Percentiles rank a stretch among this genome's conserved stretches.
Evolutionary conservation across 2,113 vertebrate species (phyloP).

Genomic region (Perccottus glenii): DNA sequence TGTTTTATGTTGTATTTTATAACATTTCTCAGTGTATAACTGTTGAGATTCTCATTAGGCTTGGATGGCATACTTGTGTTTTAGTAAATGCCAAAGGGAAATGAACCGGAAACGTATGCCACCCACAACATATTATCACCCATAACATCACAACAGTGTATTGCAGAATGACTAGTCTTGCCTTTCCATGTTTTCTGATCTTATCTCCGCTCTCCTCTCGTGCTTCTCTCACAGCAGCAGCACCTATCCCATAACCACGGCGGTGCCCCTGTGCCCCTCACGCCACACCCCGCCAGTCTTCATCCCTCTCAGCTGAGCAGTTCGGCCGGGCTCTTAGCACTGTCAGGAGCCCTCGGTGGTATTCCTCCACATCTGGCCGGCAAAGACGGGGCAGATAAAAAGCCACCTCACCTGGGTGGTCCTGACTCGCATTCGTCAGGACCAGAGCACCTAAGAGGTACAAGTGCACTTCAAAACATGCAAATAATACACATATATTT

Average conservation of each 20-base stretch:
- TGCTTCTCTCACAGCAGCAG: constrained; percentile 81
- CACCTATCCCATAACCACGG: constrained; percentile 93
- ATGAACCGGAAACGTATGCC: too few relatives aligned
- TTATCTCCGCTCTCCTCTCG: constrained; percentile 10
- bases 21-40: neutral
- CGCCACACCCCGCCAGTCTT: constrained; percentile 92
- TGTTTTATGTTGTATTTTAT: neutral
- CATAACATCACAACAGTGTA: too few relatives aligned
- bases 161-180: neutral
- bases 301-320: constrained; percentile 91
- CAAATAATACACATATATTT: neutral
- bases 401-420: constrained; percentile 80
- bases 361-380: constrained; percentile 89
- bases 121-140: too few relatives aligned
- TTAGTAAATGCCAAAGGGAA: neutral
- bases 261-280: constrained; percentile 89
- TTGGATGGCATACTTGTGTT: neutral
- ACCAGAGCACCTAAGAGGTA: constrained; percentile 95
- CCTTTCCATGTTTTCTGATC: neutral
- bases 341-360: constrained; percentile 88
- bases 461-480: constrained; percentile 63
- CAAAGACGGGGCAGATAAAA: constrained; percentile 91
- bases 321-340: constrained; percentile 91
- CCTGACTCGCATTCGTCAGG: constrained; percentile 71
- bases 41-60: neutral